phyloP scores from a whole-genome alignment of 1,140 invertebrate genomes.

The Drosophila virilis region DNA sequence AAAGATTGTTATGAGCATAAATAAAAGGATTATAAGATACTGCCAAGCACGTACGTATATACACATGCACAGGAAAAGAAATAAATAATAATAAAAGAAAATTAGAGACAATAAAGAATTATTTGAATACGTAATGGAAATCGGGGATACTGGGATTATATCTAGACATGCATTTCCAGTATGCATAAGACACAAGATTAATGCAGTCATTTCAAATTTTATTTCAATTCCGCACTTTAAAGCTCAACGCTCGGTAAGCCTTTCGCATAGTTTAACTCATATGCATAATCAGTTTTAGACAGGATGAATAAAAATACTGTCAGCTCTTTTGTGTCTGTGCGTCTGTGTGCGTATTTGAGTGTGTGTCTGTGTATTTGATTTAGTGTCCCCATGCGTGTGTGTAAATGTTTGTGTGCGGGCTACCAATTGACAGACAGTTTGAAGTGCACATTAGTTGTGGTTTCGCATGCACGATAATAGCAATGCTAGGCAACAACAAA shows the following conservation, averaged over 20 bases:
- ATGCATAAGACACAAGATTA: not conserved
- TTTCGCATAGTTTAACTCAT: not conserved
- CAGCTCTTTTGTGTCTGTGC: slow-evolving; percentile 16
- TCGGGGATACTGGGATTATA: not conserved
- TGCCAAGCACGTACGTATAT: too few species aligned
- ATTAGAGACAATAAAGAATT: slow-evolving; percentile 17
- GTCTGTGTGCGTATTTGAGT: slow-evolving; percentile 1
- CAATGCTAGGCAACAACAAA: slow-evolving; percentile 19
- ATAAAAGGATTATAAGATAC: slow-evolving; percentile 1
- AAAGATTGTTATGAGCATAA: slow-evolving; percentile 1
- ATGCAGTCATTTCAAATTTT: not conserved
- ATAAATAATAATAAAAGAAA: not conserved
- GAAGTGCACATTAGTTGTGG: slow-evolving; percentile 72
- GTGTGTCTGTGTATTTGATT: slow-evolving; percentile 12
- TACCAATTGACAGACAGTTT: slow-evolving; percentile 70
- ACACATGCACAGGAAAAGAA: too few species aligned
- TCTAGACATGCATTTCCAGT: not conserved
- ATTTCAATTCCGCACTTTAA: not conserved
- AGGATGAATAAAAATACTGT: slow-evolving; percentile 31
- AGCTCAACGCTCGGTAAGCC: not conserved
- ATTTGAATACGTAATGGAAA: slow-evolving; percentile 26
- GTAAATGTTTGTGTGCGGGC: slow-evolving; percentile 22
- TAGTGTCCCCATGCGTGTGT: not conserved
- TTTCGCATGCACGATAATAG: slow-evolving; percentile 63
- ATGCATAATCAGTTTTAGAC: slow-evolving; percentile 32